These are phyloP conservation scores for Anolis apletophallus DNA, from an alignment of 2,797 vertebrate species.

Conservation along the genomic window DNA sequence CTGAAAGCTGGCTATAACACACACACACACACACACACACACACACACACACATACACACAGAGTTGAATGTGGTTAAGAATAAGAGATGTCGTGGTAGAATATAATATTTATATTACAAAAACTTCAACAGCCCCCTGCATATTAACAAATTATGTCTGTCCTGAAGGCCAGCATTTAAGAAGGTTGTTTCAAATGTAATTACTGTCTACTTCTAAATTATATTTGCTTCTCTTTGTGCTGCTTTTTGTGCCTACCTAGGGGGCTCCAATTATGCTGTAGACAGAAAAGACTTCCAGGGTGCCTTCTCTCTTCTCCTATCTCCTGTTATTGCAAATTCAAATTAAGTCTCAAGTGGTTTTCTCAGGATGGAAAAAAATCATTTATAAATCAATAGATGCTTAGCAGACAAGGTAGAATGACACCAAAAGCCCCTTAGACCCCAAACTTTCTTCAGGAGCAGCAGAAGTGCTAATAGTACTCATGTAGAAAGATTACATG, in stretches of 20 bases:
- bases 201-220: background rate
- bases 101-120: background rate
- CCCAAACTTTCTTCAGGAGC: background rate
- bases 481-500: background rate
- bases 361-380: background rate
- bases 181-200: background rate
- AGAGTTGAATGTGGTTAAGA: background rate
- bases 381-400: background rate
- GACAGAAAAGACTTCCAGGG: background rate
- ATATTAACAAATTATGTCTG: background rate
- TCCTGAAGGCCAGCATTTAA: background rate
- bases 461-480: constrained; percentile 30
- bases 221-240: background rate
- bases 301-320: background rate
- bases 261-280: background rate
- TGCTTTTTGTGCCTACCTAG: background rate
- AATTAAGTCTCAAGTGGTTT: background rate
- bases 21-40: no score
- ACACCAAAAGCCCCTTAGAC: constrained; percentile 17
- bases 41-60: no score
- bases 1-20: no score
- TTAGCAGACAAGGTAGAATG: background rate
- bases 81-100: background rate
- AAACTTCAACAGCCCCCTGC: background rate
- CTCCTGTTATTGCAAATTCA: constrained; percentile 3